Base-by-base conservation (phyloP, 2,888 invertebrate genomes). In the Drosophila quasianomalipes region DNA sequence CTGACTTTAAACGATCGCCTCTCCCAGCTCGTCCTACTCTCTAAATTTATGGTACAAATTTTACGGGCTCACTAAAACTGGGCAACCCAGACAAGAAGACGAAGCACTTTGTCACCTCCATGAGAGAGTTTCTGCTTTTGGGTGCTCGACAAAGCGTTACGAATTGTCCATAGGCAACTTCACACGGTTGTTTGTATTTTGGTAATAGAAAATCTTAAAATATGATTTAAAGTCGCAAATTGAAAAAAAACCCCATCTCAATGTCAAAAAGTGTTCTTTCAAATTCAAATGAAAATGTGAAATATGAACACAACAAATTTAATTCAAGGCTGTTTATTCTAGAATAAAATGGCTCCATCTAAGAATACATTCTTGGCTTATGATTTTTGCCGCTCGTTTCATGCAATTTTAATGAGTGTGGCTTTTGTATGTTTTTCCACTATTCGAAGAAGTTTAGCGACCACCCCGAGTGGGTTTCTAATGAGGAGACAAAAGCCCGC, bases 391-490 rank as follows among this genome's bases (percentile, higher is more conserved):
- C 14, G 26, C 7, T 4, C 14, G 7, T 4, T 9, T 47, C 26
- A 87, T 76, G 69, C 73, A 76, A 83, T 83, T 87, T 74, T 87
- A 81, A 83, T 72, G 73, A 83, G 62, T 76, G 51, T 37, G 73
- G 3, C 68, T 81, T 88, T 87, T 81, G 79, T 79, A 41, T 70
- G 75, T 53, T 47, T 65, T 72, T 74, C 72, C 28, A 39, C 22
- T 26, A 26, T 47, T 47, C 47, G 47, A 30, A 57, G 65, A 77
- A 67, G 74, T 67, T 82, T 76, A 69, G 78, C 59, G 83, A 81
- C 85, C 85, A 85, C 85, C 85, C 73, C 70, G 74, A 35, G 77
- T 47, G 82, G 57, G 28, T n/a, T 57, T 74, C 71, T 74, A 61
- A 80, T 80, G 76, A 76, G 76, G 66, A 80, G 73, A 80, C 79